Evolutionary conservation across 2,888 invertebrate species (phyloP), one percentile per base, ranked within the genome.

Genomic region (Drosophila vallismaia): DNA sequence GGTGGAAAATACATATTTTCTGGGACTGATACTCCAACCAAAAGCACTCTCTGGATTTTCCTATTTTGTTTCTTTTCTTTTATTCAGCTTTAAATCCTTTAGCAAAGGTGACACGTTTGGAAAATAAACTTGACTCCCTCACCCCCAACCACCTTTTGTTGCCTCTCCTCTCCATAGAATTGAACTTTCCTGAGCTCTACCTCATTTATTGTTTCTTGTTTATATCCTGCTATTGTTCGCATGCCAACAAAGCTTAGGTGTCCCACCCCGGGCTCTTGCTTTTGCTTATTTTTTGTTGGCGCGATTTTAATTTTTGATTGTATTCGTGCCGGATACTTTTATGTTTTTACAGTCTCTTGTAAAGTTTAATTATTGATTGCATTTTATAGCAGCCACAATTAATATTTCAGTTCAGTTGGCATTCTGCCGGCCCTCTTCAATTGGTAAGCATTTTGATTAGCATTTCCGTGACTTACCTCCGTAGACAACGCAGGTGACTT

Each of bases 401-500:
- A 24, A 29, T 67, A 46, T 54, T 71, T 77, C 19, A 56, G 28
- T 55, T 14, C n/a, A n/a, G 36, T 8, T 14, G 31, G 44, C 12
- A 57, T 24, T n/a, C 12, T 24, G 2, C n/a, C 26, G 31, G 4
- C 36, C 38, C 19, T 8, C 24, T 14, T n/a, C 28, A 40, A 28
- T 31, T 28, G 0, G 14, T 6, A 5, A 10, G 10, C 12, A 51
- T 51, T 31, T 31, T 54, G 29, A 44, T 50, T 49, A 49, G 48
- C 19, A 51, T 53, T 71, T 12, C 14, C 42, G 46, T 40, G 59
- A 91, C 93, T 93, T 92, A 95, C 95, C 95, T 90, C 95, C 95
- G 64, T 93, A 93, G 71, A 95, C 95, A 79, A 94, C 93, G 89
- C 95, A 95, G 68, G 94, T 94, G 63, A 95, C 93, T 88, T 93